Evolutionary conservation across 2,797 vertebrate genomes (phyloP), one percentile per base, ranked within the genome.

Genomic region (Setipinna tenuifilis): DNA sequence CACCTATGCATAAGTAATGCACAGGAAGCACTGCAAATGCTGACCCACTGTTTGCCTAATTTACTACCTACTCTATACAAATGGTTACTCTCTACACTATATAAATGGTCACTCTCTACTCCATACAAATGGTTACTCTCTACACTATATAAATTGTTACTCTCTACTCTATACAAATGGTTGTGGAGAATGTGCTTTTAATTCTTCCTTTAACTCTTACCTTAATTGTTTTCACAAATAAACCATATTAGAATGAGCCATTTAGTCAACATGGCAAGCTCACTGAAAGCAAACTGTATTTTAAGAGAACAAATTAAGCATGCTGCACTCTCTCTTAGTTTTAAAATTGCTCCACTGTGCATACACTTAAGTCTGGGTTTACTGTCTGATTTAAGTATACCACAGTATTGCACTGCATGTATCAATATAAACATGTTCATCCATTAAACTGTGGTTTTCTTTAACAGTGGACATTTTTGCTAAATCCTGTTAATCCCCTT

Each of bases 401-500:
- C 71, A 78, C 19, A 78, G 19, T 35, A 44, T 78, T 78, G 31
- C 71, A 44, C 17, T 78, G 65, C 5, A 19, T 41, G 71, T 78
- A 78, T 78, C 31, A 78, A 78, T 78, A 35, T 11, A 23, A 84
- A 65, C 46, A 57, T 71, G 50, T 68, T 44, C 23, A 82, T 71
- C 78, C 31, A 44, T 84, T 82, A 12, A 17, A 82, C 14, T 84
- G 25, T 25, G 46, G 44, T 82, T 71, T 82, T 48, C n/a, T 23
- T 41, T 62, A 46, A 31, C 14, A 23, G 46, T 84, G 31, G 2
- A 31, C 35, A 62, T 21, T 11, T 81, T 21, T 28, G 48, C 93
- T 93, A 93, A 88, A 68, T 80, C 65, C 85, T 19, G 28, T 93
- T 92, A 93, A 88, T 82, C 80, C 48, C 87, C 87, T 93, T 91